Evolutionary conservation across 2,888 invertebrate species (phyloP), one percentile per base, ranked within the genome.

Genomic region (Meandrusa payeni): DNA sequence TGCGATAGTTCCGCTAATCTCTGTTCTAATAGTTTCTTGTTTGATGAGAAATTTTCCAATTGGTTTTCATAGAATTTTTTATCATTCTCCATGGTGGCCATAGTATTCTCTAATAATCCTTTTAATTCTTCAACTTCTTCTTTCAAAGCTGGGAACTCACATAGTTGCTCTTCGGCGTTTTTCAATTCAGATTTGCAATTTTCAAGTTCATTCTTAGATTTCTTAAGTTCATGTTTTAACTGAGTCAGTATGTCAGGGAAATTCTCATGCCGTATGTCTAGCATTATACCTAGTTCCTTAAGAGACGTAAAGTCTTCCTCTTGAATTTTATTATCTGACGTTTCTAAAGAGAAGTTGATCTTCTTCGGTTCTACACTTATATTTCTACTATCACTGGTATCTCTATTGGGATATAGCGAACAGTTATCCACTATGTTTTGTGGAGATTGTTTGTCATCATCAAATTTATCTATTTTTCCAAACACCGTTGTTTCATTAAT

Each of bases 1-100:
- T 90, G 83, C 19, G 90, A 89, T 19, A 90, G 73, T 55, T 91
- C 90, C 0, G 86, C 76, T 7, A 92, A 62, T 59, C 92, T 89
- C 26, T 90, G 80, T 56, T 89, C 89, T 3, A 90, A 73, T 38
- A 89, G 68, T 15, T 69, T 78, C 40, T 90, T 90, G 27, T 89
- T 89, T 0, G 82, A 83, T 1, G 88, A 76, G 47, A 87, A 82
- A 41, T 85, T 76, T 24, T 90, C 90, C 11, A 89, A 60, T 48
- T 90, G 90, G 39, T 83, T 86, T 45, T 89, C 89, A 41, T 90
- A 90, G 52, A 89, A 90, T 44, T 85, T 78, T 48, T 89, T 90
- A 49, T 90, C 90, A 2, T 80, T 81, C 9, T 85, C 79, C 72
- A 90, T 79, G 0, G 89, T 83, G 1, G 81, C 81, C 65, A 89